A percentile compares a stretch with the other conserved stretches of the same genome.
Evolutionary conservation across 2,113 vertebrate genomes (phyloP).

Genomic region (Myanophis thanlyinensis): DNA sequence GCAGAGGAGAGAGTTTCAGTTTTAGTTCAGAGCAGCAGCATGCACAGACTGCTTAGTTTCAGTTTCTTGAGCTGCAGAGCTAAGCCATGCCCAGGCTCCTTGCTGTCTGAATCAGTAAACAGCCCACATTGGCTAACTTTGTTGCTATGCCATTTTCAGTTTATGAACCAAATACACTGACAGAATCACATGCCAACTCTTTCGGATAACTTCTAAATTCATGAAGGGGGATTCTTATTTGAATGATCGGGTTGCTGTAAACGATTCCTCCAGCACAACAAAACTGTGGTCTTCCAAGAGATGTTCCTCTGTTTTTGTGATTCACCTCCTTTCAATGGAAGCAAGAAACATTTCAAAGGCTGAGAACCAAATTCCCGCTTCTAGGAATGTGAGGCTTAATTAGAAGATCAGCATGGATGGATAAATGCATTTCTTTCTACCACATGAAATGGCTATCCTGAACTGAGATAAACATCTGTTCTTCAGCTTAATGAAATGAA

Average conservation of each 20-base stretch:
- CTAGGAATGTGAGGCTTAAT: neutral
- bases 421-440: neutral
- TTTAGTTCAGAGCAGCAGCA: too few species aligned
- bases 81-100: too few species aligned
- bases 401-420: neutral
- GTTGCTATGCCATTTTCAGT: too few species aligned
- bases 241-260: neutral
- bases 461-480: neutral
- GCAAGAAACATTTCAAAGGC: neutral
- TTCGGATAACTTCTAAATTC: neutral
- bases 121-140: too few species aligned
- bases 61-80: too few species aligned
- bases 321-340: neutral
- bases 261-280: neutral
- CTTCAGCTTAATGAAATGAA: neutral
- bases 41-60: too few species aligned
- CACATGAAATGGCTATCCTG: neutral
- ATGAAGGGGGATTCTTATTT: neutral
- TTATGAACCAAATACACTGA: too few species aligned
- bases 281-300: neutral
- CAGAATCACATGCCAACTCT: neutral
- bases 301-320: neutral
- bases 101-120: too few species aligned
- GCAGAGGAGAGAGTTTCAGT: too few species aligned
- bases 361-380: neutral